Conservation (phyloP, 1,140 invertebrate genomes). For the Drosophila saltans region DNA sequence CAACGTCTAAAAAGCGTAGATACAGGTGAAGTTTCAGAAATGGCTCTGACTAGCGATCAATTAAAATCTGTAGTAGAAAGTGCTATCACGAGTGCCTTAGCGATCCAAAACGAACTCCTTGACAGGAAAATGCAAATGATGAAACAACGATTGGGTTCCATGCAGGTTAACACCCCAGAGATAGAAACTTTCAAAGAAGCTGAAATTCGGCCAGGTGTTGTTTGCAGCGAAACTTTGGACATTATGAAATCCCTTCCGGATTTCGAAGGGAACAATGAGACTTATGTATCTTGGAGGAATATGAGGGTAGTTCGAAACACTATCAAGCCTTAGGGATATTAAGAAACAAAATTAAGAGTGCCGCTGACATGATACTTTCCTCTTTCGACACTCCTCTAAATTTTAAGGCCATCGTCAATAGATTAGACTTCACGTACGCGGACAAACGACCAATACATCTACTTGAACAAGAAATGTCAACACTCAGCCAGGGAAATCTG, state of each 20-base stretch:
- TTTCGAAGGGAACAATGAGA: slow-evolving; percentile 30
- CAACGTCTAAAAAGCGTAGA: background rate
- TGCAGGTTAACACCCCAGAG: background rate
- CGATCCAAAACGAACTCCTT: background rate
- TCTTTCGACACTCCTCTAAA: slow-evolving; percentile 44
- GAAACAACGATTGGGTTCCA: background rate
- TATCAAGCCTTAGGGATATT: slow-evolving; percentile 48
- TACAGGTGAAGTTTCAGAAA: background rate
- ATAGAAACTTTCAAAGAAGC: background rate
- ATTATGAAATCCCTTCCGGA: too few species aligned
- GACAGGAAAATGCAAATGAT: too few species aligned
- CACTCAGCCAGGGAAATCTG: background rate
- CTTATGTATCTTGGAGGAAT: slow-evolving; percentile 47
- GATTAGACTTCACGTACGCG: slow-evolving; percentile 21
- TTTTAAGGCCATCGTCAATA: slow-evolving; percentile 37
- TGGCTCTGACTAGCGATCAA: background rate
- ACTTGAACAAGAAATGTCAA: slow-evolving; percentile 16
- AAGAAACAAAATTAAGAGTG: slow-evolving; percentile 50
- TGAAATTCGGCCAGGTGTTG: background rate
- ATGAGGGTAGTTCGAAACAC: slow-evolving; percentile 39
- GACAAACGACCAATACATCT: slow-evolving; percentile 15
- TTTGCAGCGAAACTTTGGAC: slow-evolving; percentile 34
- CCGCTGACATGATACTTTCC: slow-evolving; percentile 39
- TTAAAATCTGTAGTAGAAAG: background rate
- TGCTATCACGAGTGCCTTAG: background rate